Base-by-base conservation (phyloP, 2,113 vertebrate species). In the Anser brachyrhynchus region DNA sequence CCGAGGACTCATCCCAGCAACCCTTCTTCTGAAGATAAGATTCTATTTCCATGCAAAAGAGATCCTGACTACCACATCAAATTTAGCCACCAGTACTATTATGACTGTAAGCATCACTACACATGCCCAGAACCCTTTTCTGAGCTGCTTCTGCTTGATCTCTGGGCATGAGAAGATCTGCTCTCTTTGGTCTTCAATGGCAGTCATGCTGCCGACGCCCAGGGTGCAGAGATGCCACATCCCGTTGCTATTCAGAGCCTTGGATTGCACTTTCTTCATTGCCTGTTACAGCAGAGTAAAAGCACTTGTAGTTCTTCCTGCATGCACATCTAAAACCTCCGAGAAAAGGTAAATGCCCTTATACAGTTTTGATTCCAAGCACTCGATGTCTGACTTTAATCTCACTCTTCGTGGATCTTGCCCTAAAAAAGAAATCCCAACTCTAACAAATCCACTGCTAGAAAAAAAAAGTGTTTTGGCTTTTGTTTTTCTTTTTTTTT, bases 151-250 rank as follows among this genome's bases (percentile, higher is more conserved):
- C 57, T 19, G 35, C 74, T 85, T 90, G 39, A 79, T 80, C 49
- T 73, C 5, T 0, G 3, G 29, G 44, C 65, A 43, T 2, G 52
- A 44, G 46, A 49, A 51, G 62, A 4, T 41, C 35, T 15, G 33
- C n/a, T 74, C 8, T 17, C 84, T 82, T 49, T 58, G 71, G 51
- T 49, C 62, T 43, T 39, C 25, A 9, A 9, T 10, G 3, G 13
- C 76, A 72, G 78, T 7, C 5, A 2, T 1, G 13, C 73, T 12
- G 35, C 43, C 17, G 8, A n/a, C 64, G 79, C 85, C 65, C 70
- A 6, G 28, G 67, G 76, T 2, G 0, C 35, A 0, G 8, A 17
- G 23, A 3, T 52, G 25, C 51, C 51, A 26, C 11, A 3, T 9
- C 1, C 5, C 22, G 8, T 21, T 1, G 11, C 65, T 41, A 5